These are phyloP conservation scores for Rosalia funebris DNA, from an alignment of 2,888 invertebrate genomes.

Conservation along the genomic window DNA sequence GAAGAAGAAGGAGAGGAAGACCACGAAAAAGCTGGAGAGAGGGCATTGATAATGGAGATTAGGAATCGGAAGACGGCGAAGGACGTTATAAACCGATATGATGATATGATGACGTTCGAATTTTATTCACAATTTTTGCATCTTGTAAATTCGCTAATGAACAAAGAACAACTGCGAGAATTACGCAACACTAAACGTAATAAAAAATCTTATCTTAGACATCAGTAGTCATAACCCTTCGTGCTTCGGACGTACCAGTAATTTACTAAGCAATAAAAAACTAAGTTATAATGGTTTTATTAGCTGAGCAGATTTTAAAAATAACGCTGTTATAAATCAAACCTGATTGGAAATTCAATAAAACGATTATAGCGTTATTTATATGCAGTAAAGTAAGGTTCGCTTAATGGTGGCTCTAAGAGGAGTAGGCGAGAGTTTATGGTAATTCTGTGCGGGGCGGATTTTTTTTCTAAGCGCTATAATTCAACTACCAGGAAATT, in stretches of 20 bases:
- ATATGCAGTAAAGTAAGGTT: constrained; percentile 7
- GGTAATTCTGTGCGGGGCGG: background rate
- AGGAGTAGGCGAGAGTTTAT: background rate
- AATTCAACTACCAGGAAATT: no score
- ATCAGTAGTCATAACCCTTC: background rate
- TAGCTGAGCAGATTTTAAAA: background rate
- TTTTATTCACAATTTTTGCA: no score
- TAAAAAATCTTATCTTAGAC: background rate
- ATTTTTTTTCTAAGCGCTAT: background rate
- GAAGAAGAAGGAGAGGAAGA: no score
- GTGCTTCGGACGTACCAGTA: background rate
- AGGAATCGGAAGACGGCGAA: no score
- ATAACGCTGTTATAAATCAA: constrained; percentile 5
- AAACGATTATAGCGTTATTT: constrained; percentile 5
- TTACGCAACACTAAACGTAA: background rate
- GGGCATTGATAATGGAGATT: no score
- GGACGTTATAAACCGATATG: no score
- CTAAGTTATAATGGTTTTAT: background rate
- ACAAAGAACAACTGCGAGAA: no score
- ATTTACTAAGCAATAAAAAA: no score
- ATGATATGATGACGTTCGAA: no score
- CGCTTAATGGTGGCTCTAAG: background rate
- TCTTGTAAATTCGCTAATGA: no score
- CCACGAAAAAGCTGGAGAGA: no score
- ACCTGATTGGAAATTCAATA: constrained; percentile 9